These are phyloP conservation scores for Rhizomys pruinosus DNA, from an alignment of 2,113 vertebrate species.

Conservation along the genomic window DNA sequence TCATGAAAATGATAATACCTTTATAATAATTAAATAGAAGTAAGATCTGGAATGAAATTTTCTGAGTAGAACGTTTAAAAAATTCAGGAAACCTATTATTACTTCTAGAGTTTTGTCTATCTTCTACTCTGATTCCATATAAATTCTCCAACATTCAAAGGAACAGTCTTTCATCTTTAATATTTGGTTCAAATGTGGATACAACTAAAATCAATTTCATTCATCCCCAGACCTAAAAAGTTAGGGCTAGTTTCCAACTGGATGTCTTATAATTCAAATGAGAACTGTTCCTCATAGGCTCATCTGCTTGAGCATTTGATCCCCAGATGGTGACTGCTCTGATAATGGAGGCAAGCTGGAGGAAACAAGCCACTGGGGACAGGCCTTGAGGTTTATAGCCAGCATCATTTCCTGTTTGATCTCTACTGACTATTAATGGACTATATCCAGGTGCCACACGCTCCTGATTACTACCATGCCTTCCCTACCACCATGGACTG, in stretches of 20 bases:
- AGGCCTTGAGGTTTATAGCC: not conserved
- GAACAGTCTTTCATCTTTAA: not conserved
- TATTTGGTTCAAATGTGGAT: not conserved
- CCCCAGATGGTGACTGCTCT: not conserved
- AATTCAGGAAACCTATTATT: not conserved
- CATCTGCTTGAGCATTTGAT: not conserved
- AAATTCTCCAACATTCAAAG: not conserved
- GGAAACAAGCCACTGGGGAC: not conserved
- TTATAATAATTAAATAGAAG: not conserved
- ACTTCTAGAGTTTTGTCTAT: not conserved
- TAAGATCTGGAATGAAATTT: not conserved
- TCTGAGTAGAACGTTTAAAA: not conserved
- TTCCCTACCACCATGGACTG: not conserved
- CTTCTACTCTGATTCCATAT: not conserved
- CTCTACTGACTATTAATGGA: not conserved
- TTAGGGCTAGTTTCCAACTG: slow-evolving; percentile 11
- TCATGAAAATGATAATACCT: slow-evolving; percentile 32
- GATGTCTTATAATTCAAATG: not conserved
- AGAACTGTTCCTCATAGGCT: not conserved
- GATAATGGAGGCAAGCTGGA: not conserved
- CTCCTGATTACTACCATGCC: not conserved
- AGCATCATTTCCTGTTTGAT: not conserved
- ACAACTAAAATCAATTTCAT: not conserved
- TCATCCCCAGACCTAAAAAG: not conserved
- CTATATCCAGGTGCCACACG: not conserved